Evolutionary conservation across 2,888 invertebrate species (phyloP).

Genomic region (Perdita meconis): DNA sequence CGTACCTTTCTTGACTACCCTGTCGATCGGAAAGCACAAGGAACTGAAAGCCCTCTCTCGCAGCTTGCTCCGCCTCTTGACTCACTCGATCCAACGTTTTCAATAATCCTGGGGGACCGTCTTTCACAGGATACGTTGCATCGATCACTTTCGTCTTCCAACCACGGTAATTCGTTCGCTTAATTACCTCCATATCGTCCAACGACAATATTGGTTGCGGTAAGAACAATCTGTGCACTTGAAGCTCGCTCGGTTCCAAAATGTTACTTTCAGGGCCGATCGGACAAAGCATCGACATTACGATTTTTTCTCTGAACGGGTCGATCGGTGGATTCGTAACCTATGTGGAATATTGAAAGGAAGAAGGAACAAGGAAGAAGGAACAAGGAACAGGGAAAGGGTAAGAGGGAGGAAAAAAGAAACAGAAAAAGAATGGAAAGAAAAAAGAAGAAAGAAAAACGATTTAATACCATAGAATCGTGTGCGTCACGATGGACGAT

Average conservation of each 20-base stretch:
- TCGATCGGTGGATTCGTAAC: slow-evolving; percentile 99
- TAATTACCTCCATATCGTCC: slow-evolving; percentile 94
- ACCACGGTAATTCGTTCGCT: slow-evolving; percentile 92
- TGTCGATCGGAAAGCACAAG: slow-evolving; percentile 94
- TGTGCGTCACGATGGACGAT: neutral
- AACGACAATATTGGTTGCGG: slow-evolving; percentile 97
- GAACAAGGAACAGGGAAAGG: neutral
- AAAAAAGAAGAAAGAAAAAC: neutral
- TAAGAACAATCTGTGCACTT: slow-evolving; percentile 95
- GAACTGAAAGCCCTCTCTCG: slow-evolving; percentile 91
- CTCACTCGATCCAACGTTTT: slow-evolving; percentile 93
- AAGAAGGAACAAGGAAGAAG: slow-evolving; percentile 1
- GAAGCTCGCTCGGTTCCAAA: slow-evolving; percentile 93
- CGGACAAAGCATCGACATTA: slow-evolving; percentile 99
- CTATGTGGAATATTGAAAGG: slow-evolving; percentile 76
- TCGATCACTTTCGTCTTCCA: slow-evolving; percentile 96
- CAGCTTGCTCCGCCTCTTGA: slow-evolving; percentile 92
- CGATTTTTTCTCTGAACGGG: slow-evolving; percentile 99
- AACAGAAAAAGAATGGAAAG: neutral
- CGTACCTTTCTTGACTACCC: slow-evolving; percentile 85
- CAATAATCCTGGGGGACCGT: slow-evolving; percentile 91
- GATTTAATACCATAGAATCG: too few species aligned
- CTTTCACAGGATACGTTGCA: slow-evolving; percentile 92
- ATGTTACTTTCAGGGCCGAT: slow-evolving; percentile 98
- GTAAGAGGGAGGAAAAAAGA: neutral